Evolutionary conservation across 2,113 vertebrate genomes (phyloP).

Genomic region (Lichenostomus cassidix): DNA sequence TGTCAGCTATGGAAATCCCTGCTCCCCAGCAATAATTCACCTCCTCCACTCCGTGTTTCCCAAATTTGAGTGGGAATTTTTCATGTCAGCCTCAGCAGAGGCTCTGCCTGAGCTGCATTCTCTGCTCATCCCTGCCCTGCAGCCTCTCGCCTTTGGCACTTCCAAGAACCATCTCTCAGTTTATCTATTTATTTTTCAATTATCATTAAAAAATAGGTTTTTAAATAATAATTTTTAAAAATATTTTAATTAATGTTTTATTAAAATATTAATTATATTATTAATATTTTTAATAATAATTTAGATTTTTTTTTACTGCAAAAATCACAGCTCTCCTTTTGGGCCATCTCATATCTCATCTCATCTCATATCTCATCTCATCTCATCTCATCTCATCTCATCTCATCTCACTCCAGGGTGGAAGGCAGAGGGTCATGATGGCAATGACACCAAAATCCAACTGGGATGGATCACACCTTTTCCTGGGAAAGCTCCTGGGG

Average conservation of each 20-base stretch:
- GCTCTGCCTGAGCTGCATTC: background rate
- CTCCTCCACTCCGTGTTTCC: background rate
- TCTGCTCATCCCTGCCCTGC: background rate
- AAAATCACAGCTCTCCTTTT: background rate
- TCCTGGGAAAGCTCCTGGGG: background rate
- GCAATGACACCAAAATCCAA: background rate
- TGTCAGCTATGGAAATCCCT: conserved; percentile 53
- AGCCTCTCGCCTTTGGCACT: background rate
- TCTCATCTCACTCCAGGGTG: background rate
- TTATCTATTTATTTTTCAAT: background rate
- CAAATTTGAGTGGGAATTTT: background rate
- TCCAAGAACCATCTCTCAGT: background rate
- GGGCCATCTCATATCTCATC: no score
- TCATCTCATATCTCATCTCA: no score
- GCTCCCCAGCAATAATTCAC: background rate
- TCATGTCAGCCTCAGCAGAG: background rate
- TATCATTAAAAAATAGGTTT: no score
- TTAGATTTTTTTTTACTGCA: background rate
- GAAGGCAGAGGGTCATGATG: background rate
- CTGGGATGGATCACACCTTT: accelerated
- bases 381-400: background rate
- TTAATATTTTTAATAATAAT: no score
- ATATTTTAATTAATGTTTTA: no score
- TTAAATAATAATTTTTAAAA: no score
- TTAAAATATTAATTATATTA: no score